These are phyloP conservation scores for Ageneiosus marmoratus DNA, from an alignment of 2,113 vertebrate species.

Conservation along the genomic window DNA sequence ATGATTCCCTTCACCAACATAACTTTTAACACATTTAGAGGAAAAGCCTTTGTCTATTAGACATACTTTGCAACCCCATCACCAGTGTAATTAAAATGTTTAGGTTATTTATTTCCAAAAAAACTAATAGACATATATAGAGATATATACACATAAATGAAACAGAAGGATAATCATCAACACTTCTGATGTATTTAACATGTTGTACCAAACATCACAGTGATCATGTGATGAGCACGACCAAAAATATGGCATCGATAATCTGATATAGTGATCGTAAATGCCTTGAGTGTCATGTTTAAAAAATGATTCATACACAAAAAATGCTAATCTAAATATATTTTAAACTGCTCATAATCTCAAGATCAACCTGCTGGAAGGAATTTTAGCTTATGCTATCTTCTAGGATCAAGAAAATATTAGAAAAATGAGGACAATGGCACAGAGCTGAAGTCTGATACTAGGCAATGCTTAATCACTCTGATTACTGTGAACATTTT, in stretches of 20 bases:
- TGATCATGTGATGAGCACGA: neutral
- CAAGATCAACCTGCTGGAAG: neutral
- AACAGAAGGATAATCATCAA: neutral
- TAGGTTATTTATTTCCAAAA: neutral
- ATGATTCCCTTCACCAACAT: constrained; percentile 4
- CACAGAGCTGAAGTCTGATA: no score
- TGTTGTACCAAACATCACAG: neutral
- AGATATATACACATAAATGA: neutral
- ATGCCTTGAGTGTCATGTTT: neutral
- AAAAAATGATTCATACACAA: neutral
- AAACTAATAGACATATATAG: neutral
- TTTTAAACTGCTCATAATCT: neutral
- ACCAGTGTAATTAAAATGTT: neutral
- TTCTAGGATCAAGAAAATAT: no score
- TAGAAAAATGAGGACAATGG: no score
- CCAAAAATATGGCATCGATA: neutral
- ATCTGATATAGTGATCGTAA: neutral
- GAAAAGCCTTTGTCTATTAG: constrained; percentile 24
- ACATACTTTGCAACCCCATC: constrained; percentile 24
- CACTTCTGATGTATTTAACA: neutral
- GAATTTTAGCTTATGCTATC: no score
- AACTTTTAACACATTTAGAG: neutral
- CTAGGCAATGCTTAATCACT: no score
- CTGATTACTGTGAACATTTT: no score
- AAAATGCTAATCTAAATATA: neutral